A percentile compares a stretch with the other conserved stretches of the same genome.
Evolutionary conservation across 1,140 invertebrate species (phyloP).

Genomic region (Nymphalis io): DNA sequence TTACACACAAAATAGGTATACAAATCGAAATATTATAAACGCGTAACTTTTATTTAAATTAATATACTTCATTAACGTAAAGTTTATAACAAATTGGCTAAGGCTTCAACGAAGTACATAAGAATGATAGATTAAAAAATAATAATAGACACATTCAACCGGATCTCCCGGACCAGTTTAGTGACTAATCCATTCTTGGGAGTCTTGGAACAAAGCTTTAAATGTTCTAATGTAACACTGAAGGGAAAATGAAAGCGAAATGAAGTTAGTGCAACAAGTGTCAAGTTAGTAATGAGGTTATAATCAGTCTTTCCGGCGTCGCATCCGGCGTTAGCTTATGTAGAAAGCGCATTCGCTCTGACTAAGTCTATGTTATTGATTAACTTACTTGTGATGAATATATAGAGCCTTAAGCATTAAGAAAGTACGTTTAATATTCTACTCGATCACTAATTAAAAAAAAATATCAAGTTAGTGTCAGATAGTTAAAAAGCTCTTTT

Average conservation of each 20-base stretch:
- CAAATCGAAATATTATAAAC: no score
- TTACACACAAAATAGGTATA: no score
- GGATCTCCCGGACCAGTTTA: constrained; percentile 13
- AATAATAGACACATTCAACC: constrained; percentile 18
- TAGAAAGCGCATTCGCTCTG: constrained; percentile 45
- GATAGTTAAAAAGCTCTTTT: no score
- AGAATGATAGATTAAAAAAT: not conserved
- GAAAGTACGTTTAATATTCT: no score
- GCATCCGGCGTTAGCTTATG: constrained; percentile 49
- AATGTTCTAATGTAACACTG: constrained; percentile 27
- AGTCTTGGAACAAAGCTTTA: constrained; percentile 20
- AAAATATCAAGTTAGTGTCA: no score
- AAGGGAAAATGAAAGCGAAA: constrained; percentile 52
- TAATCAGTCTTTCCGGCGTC: constrained; percentile 66
- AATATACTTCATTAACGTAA: no score
- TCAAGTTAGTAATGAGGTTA: constrained; percentile 65
- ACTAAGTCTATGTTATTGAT: constrained; percentile 8
- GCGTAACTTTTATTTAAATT: no score
- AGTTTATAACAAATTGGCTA: not conserved
- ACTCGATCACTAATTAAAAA: no score
- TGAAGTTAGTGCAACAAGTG: constrained; percentile 51
- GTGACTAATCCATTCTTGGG: constrained; percentile 35
- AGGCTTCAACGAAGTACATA: not conserved
- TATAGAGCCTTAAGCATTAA: not conserved
- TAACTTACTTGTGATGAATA: not conserved